phyloP scores from a whole-genome alignment of 2,888 invertebrate genomes.

The Mythimna albipuncta region DNA sequence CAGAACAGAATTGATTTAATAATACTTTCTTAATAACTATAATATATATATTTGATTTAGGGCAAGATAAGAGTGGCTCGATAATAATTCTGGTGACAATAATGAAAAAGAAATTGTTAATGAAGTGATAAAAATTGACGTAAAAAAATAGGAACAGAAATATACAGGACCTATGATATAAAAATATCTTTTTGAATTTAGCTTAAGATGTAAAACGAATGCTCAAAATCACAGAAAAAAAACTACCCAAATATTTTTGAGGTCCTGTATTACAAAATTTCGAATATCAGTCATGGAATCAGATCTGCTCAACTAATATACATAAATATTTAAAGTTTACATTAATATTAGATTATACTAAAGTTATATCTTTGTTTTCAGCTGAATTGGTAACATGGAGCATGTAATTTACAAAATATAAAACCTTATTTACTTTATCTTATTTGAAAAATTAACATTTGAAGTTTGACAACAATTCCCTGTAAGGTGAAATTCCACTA shows the following conservation, averaged over 20 bases:
- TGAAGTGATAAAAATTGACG: neutral
- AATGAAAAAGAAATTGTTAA: slow-evolving; percentile 18
- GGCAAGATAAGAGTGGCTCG: slow-evolving; percentile 59
- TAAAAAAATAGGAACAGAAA: neutral
- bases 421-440: neutral
- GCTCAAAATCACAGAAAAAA: neutral
- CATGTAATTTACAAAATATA: neutral
- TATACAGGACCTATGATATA: neutral
- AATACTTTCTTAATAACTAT: slow-evolving; percentile 52
- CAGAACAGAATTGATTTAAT: slow-evolving; percentile 35
- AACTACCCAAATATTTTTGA: neutral
- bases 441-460: no score
- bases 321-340: neutral
- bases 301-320: slow-evolving; percentile 18
- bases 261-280: slow-evolving; percentile 10
- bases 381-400: neutral
- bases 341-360: neutral
- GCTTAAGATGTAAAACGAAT: neutral
- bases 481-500: neutral
- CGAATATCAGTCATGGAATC: slow-evolving; percentile 27
- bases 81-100: slow-evolving; percentile 18
- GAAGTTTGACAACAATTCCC: neutral
- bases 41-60: slow-evolving; percentile 16
- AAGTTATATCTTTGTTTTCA: neutral
- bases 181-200: neutral